A percentile compares a stretch with the other conserved stretches of the same genome.
Evolutionary conservation across 2,888 invertebrate genomes (phyloP).

Genomic region (Tortricodes alternella): DNA sequence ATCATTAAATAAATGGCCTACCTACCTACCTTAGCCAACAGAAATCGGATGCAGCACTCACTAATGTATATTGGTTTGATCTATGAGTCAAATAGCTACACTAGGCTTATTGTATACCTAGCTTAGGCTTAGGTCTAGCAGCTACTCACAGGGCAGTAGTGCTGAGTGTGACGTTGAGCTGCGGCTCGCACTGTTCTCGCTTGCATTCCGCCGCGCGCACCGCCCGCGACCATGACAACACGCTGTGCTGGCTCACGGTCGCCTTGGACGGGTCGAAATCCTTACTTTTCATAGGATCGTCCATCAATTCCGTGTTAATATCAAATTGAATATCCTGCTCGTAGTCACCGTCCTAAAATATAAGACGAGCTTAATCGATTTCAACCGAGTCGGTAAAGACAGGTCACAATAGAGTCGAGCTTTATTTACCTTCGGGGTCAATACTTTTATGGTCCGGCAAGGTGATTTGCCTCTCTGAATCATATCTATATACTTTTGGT

Average conservation of each 20-base stretch:
- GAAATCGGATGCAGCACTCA: too few species aligned
- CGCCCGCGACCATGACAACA: conserved; percentile 10
- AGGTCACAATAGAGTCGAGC: too few species aligned
- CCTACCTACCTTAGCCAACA: too few species aligned
- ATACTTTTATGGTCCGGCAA: conserved; percentile 5
- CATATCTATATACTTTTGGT: neutral
- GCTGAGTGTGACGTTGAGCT: conserved; percentile 31
- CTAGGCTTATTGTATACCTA: too few species aligned
- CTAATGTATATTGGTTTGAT: too few species aligned
- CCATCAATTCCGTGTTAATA: conserved; percentile 39
- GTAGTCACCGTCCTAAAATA: conserved; percentile 43
- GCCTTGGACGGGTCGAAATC: conserved; percentile 39
- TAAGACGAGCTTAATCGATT: neutral
- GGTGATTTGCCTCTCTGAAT: neutral
- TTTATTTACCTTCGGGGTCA: conserved; percentile 14
- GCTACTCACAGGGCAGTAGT: conserved; percentile 7
- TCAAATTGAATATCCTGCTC: conserved; percentile 41
- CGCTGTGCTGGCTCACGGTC: conserved; percentile 44
- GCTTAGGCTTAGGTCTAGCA: too few species aligned
- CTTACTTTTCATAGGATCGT: conserved; percentile 31
- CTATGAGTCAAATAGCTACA: too few species aligned
- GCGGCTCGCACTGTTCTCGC: conserved; percentile 35
- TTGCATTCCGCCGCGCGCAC: conserved; percentile 46
- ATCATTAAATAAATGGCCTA: too few species aligned
- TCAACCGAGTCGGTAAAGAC: too few species aligned